A percentile compares a stretch with the other conserved stretches of the same genome.
Evolutionary conservation across 2,797 vertebrate species (phyloP).

Genomic region (Chrosomus eos): DNA sequence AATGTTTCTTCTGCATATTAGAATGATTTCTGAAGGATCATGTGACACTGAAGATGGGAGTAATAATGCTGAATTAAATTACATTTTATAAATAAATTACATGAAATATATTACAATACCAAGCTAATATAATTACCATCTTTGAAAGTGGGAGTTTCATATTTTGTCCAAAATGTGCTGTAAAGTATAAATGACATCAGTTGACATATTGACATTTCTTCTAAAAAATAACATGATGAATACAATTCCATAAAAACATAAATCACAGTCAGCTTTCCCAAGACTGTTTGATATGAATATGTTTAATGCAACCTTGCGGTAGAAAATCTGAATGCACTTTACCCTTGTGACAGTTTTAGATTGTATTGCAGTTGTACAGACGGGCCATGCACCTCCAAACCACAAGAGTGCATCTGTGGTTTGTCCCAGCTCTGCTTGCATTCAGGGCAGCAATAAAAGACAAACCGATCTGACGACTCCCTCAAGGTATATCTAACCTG

Average conservation of each 20-base stretch:
- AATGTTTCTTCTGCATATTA: no score
- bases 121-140: neutral
- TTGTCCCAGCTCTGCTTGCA: conserved; percentile 34
- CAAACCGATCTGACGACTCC: conserved; percentile 47
- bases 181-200: neutral
- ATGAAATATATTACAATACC: neutral
- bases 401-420: conserved; percentile 51
- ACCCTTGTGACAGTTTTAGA: conserved; percentile 5
- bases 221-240: neutral
- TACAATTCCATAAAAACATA: neutral
- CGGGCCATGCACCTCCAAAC: conserved; percentile 41
- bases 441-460: conserved; percentile 42
- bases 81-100: neutral
- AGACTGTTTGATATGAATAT: neutral
- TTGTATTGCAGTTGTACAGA: conserved; percentile 28
- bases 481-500: conserved; percentile 47
- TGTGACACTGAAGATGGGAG: no score
- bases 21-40: no score
- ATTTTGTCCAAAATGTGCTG: neutral
- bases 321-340: neutral
- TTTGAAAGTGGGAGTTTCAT: conserved; percentile 1
- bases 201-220: neutral
- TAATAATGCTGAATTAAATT: neutral
- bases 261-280: conserved; percentile 11
- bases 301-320: neutral